These are phyloP conservation scores for Dallia pectoralis DNA, from an alignment of 2,797 vertebrate genomes.

Conservation along the genomic window DNA sequence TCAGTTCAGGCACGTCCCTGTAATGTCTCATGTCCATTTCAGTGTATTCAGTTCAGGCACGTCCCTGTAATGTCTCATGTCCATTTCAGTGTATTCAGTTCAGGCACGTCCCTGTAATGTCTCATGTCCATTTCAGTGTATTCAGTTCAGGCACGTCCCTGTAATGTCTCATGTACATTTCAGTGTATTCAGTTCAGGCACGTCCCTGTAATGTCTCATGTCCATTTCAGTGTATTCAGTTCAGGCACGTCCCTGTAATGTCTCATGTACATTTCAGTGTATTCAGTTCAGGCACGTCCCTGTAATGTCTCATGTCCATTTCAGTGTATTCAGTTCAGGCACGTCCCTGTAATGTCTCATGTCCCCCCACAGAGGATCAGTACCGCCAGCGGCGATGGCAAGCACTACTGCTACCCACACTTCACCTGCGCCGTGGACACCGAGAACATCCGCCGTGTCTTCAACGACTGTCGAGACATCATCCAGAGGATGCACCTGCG, in stretches of 20 bases:
- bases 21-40: neutral
- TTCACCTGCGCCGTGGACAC: constrained; percentile 97
- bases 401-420: constrained; percentile 96
- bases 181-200: neutral
- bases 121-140: neutral
- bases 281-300: neutral
- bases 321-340: neutral
- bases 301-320: neutral
- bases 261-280: neutral
- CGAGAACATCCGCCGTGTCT: constrained; percentile 94
- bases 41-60: neutral
- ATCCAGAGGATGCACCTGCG: constrained; percentile 97
- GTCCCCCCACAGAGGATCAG: constrained; percentile 87
- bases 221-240: neutral
- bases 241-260: neutral
- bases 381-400: constrained; percentile 86
- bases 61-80: neutral
- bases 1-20: neutral
- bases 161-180: neutral
- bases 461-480: constrained; percentile 97
- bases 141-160: neutral
- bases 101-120: neutral
- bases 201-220: neutral
- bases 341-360: neutral
- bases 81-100: neutral